Conservation (phyloP, 1,140 invertebrate genomes). For the Andrena cerasifolii region DNA sequence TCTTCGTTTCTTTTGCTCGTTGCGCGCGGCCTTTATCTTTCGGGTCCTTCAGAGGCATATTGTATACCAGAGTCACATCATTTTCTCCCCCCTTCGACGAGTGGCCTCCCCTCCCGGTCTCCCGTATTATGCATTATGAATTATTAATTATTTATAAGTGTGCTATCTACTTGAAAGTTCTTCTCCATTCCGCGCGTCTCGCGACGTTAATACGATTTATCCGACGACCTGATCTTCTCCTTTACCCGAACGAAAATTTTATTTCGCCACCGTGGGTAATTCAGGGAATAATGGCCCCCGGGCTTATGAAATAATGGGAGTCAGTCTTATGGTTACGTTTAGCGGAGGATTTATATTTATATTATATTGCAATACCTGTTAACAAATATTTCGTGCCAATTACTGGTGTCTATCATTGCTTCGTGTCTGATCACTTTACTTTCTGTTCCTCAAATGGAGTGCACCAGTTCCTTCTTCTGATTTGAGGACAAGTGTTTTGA, state of each 20-base stretch:
- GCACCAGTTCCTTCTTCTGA: not conserved
- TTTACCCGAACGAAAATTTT: conserved; percentile 13
- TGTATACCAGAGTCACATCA: conserved; percentile 28
- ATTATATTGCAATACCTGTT: not conserved
- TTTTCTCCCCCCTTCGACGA: conserved; percentile 3
- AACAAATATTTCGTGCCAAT: not conserved
- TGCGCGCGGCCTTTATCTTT: conserved; percentile 43
- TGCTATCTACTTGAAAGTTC: conserved; percentile 11
- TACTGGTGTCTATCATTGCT: not conserved
- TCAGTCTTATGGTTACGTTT: too few relatives aligned
- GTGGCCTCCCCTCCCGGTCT: not conserved
- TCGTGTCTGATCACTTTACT: not conserved
- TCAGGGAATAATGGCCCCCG: conserved; percentile 3
- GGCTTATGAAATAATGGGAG: not conserved
- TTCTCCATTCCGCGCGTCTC: not conserved
- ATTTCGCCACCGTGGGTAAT: conserved; percentile 16
- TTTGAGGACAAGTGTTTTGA: too few relatives aligned
- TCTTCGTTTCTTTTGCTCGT: conserved; percentile 57
- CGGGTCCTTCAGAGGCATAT: conserved; percentile 45
- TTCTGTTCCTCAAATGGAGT: not conserved
- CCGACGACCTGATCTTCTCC: not conserved
- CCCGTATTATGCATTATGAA: conserved; percentile 54
- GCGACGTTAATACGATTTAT: conserved; percentile 36
- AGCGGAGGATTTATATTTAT: conserved; percentile 33
- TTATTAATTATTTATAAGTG: conserved; percentile 64